Percentiles rank a stretch among this genome's conserved stretches.
These are phyloP conservation scores for Ciconia boyciana DNA, from an alignment of 2,113 vertebrate genomes.

Conservation along the genomic window DNA sequence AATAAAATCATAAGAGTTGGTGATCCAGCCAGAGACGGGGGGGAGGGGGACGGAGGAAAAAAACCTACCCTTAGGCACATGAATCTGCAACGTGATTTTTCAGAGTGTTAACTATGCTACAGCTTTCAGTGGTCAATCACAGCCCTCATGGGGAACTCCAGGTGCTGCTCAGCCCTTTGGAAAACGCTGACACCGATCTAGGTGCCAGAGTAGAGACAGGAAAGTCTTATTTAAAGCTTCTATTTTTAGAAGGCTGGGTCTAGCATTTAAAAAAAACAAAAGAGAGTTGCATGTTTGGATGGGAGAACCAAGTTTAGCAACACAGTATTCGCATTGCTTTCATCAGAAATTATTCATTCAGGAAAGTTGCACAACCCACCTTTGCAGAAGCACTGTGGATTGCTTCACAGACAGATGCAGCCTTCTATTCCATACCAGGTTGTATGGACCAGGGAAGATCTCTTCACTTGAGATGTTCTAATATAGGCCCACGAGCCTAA, in stretches of 20 bases:
- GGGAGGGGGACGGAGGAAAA: too few species aligned
- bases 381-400: not conserved
- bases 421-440: not conserved
- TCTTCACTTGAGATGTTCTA: not conserved
- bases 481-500: rapidly evolving
- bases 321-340: not conserved
- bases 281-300: not conserved
- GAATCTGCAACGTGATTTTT: not conserved
- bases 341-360: not conserved
- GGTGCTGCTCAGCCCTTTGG: not conserved
- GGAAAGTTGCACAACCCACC: not conserved
- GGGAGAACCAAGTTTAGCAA: not conserved
- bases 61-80: not conserved
- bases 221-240: not conserved
- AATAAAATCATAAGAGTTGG: not conserved
- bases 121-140: not conserved
- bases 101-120: not conserved
- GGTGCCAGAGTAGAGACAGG: not conserved
- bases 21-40: not conserved
- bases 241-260: not conserved
- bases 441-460: not conserved
- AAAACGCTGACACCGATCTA: not conserved
- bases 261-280: not conserved
- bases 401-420: not conserved
- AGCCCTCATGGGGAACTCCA: not conserved